These are phyloP conservation scores for Microchrysa polita DNA, from an alignment of 2,888 invertebrate species.

Conservation along the genomic window DNA sequence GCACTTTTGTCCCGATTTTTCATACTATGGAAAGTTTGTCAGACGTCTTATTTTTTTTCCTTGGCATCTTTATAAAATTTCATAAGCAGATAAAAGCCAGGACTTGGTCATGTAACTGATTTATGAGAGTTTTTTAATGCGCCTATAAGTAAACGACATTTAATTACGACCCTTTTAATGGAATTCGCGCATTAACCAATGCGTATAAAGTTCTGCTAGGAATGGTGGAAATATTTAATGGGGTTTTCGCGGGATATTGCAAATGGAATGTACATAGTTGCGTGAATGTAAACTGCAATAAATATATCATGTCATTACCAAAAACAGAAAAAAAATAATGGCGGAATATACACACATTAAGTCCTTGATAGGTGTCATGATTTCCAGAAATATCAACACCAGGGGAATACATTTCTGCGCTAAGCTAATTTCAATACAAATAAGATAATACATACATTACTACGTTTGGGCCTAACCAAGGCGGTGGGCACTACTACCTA, in stretches of 20 bases:
- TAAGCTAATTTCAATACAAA: no score
- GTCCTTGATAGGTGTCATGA: no score
- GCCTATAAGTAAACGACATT: constrained; percentile 63
- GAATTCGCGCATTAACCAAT: constrained; percentile 60
- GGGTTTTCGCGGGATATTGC: not conserved
- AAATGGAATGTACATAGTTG: not conserved
- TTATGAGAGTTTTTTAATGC: constrained; percentile 62
- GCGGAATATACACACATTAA: no score
- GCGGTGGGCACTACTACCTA: no score
- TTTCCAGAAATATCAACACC: no score
- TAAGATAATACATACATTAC: no score
- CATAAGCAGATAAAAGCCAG: constrained; percentile 49
- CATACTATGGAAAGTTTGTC: not conserved
- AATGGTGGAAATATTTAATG: not conserved
- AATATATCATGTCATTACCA: not conserved
- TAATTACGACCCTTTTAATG: constrained; percentile 63
- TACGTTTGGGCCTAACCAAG: no score
- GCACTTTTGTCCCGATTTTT: not conserved
- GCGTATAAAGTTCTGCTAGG: not conserved
- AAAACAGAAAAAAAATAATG: not conserved
- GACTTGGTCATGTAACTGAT: constrained; percentile 54
- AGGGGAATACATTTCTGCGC: no score
- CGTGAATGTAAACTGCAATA: not conserved
- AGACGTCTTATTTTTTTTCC: not conserved
- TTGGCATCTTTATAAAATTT: constrained; percentile 40